These are phyloP conservation scores for Agonopterix heracliana DNA, from an alignment of 2,888 invertebrate genomes.

Conservation along the genomic window DNA sequence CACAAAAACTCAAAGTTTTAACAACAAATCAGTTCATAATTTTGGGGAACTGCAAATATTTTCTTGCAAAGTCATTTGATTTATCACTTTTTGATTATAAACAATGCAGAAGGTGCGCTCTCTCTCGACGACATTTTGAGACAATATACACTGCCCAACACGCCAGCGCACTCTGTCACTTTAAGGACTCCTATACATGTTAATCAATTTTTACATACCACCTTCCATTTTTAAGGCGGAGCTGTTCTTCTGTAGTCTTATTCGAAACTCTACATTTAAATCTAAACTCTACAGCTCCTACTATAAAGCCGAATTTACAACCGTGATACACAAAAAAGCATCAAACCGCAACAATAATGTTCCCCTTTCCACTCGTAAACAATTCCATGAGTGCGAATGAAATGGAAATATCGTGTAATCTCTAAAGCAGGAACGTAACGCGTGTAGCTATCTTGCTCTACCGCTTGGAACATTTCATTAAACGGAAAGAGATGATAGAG, in stretches of 20 bases:
- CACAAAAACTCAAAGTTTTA: constrained; percentile 19
- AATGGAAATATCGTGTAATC: constrained; percentile 35
- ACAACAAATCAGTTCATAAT: constrained; percentile 23
- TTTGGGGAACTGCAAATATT: constrained; percentile 28
- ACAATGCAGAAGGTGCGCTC: constrained; percentile 62
- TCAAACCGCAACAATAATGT: constrained; percentile 43
- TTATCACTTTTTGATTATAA: constrained; percentile 74
- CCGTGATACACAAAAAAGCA: constrained; percentile 26
- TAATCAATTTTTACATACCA: constrained; percentile 77
- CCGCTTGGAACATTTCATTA: constrained; percentile 25
- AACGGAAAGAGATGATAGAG: constrained; percentile 42
- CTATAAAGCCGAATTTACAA: constrained; percentile 19
- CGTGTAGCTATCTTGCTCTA: constrained; percentile 35
- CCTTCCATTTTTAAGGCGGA: constrained; percentile 77
- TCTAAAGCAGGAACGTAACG: constrained; percentile 22
- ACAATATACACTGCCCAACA: constrained; percentile 74
- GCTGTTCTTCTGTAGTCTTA: constrained; percentile 63
- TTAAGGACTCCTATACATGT: constrained; percentile 76
- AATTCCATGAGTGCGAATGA: constrained; percentile 44
- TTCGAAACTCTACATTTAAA: constrained; percentile 17
- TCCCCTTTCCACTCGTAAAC: constrained; percentile 51
- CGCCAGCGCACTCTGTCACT: constrained; percentile 75
- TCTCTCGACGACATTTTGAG: constrained; percentile 69
- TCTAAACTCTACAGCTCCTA: constrained; percentile 1
- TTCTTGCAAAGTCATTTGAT: constrained; percentile 71